Conservation (phyloP, 2,888 invertebrate species). For the Therioaphis trifolii region DNA sequence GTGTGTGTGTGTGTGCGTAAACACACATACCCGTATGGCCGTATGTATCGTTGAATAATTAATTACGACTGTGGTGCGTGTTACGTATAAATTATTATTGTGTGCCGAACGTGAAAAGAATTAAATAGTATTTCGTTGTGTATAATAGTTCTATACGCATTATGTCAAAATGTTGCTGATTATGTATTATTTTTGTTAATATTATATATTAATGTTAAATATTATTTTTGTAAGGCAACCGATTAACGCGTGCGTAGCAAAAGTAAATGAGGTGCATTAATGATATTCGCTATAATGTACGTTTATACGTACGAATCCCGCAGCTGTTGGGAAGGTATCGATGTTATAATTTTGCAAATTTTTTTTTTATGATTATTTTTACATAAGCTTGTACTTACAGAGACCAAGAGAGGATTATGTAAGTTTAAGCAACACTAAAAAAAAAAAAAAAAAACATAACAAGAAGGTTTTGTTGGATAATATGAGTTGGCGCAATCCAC, state of each 20-base stretch:
- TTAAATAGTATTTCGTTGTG: too few species aligned
- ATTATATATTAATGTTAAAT: too few species aligned
- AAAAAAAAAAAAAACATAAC: conserved; percentile 17
- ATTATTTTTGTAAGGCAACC: too few species aligned
- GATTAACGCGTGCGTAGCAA: too few species aligned
- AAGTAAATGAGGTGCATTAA: too few species aligned
- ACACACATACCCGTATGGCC: neutral
- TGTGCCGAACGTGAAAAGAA: too few species aligned
- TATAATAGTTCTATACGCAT: too few species aligned
- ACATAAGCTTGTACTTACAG: conserved; percentile 37
- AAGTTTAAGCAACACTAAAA: conserved; percentile 48
- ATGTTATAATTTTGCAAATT: conserved; percentile 30
- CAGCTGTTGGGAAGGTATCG: neutral
- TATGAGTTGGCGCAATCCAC: conserved; percentile 55
- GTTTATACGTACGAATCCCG: too few species aligned
- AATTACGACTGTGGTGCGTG: neutral
- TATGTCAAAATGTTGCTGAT: neutral
- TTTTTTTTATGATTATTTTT: conserved; percentile 41
- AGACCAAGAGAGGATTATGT: conserved; percentile 25
- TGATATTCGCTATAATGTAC: too few species aligned
- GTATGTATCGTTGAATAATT: neutral
- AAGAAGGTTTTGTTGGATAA: conserved; percentile 59
- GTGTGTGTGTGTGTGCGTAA: neutral
- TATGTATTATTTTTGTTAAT: neutral
- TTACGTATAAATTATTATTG: too few species aligned